Percentiles rank a stretch among this genome's conserved stretches.
Conservation (phyloP, 1,140 invertebrate species). For the Stenopsyche tienmushanensis region DNA sequence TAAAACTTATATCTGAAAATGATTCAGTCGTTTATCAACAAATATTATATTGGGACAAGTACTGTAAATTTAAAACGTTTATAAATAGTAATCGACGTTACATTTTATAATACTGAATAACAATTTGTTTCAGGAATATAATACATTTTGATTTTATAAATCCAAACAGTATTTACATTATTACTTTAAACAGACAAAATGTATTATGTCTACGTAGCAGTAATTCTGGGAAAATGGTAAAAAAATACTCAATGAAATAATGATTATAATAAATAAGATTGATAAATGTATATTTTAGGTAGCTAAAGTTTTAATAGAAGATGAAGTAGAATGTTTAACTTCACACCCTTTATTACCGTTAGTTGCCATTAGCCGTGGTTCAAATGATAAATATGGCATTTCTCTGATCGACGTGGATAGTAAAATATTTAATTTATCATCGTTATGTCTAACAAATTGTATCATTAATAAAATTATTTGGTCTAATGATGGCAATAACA, state of each 20-base stretch:
- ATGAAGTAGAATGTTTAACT: constrained; percentile 32
- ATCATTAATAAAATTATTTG: constrained; percentile 48
- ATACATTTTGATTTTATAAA: constrained; percentile 24
- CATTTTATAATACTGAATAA: not conserved
- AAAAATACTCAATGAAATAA: no score
- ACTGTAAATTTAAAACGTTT: not conserved
- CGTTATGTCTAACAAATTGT: constrained; percentile 50
- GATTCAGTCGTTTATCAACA: constrained; percentile 11
- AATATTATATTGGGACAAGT: not conserved
- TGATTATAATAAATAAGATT: no score
- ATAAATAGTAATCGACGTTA: no score
- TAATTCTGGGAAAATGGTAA: constrained; percentile 32
- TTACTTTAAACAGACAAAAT: constrained; percentile 29
- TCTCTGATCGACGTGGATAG: constrained; percentile 36
- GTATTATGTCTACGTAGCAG: constrained; percentile 31
- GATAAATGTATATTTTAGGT: constrained; percentile 13
- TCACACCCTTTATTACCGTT: constrained; percentile 49
- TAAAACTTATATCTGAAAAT: constrained; percentile 36
- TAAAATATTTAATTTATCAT: constrained; percentile 40
- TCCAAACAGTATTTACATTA: constrained; percentile 28
- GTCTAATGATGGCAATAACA: constrained; percentile 46
- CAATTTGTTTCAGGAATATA: constrained; percentile 30
- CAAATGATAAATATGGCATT: constrained; percentile 47
- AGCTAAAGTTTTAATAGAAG: constrained; percentile 18
- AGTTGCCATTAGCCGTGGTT: constrained; percentile 45